These are phyloP conservation scores for Lates japonicus DNA, from an alignment of 2,797 vertebrate genomes.

Conservation along the genomic window DNA sequence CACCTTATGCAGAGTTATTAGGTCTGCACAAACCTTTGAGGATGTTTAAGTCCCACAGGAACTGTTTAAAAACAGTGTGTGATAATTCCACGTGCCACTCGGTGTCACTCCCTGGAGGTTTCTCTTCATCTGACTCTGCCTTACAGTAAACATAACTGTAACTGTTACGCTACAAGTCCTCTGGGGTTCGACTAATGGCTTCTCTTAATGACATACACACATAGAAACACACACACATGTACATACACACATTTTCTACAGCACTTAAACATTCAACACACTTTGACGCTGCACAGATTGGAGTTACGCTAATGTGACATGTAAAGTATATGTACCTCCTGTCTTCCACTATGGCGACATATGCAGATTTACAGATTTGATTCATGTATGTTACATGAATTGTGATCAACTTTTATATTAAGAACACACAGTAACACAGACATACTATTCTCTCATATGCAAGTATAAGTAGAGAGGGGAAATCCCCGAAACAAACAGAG, in stretches of 20 bases:
- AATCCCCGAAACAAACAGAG: conserved; percentile 52
- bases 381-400: background rate
- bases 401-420: conserved; percentile 2
- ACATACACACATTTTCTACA: background rate
- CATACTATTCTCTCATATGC: background rate
- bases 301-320: conserved; percentile 12
- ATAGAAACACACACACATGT: background rate
- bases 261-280: background rate
- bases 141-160: conserved; percentile 54
- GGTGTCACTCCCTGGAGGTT: conserved; percentile 24
- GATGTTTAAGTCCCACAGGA: conserved; percentile 5
- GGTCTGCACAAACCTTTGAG: conserved; percentile 5
- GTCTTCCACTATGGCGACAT: background rate
- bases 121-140: conserved; percentile 33
- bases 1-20: background rate
- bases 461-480: conserved; percentile 26
- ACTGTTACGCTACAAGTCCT: conserved; percentile 43
- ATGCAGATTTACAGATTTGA: conserved; percentile 12
- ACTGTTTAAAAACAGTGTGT: conserved; percentile 11
- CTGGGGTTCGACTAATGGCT: conserved; percentile 32
- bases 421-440: conserved; percentile 12
- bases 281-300: background rate
- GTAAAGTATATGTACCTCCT: conserved; percentile 3
- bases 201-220: conserved; percentile 34
- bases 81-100: conserved; percentile 11